Evolutionary conservation across 2,888 invertebrate genomes (phyloP).

Genomic region (Eurytoma californica): DNA sequence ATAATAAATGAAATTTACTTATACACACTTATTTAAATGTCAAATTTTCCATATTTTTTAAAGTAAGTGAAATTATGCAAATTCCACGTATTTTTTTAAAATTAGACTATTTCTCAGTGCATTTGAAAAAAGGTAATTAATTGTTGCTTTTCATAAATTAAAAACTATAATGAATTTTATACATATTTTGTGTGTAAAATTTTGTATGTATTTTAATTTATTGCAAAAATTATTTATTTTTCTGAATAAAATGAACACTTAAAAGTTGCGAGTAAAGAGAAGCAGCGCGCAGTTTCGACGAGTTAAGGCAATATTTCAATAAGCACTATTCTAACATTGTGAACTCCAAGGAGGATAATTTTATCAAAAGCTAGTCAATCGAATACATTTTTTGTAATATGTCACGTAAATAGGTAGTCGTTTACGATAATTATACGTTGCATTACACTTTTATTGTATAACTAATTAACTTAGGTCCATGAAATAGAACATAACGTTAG

Average conservation of each 20-base stretch:
- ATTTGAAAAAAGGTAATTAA: no score
- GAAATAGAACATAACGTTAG: slow-evolving; percentile 37
- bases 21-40: no score
- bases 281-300: slow-evolving; percentile 35
- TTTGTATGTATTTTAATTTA: no score
- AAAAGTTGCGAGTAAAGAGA: slow-evolving; percentile 8
- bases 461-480: slow-evolving; percentile 51
- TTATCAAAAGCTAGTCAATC: slow-evolving; percentile 58
- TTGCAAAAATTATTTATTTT: not conserved
- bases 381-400: slow-evolving; percentile 55
- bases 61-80: no score
- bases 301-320: slow-evolving; percentile 50
- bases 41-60: no score
- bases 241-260: no score
- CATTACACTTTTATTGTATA: slow-evolving; percentile 54
- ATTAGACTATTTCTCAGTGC: no score
- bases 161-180: no score
- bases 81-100: no score
- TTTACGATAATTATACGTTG: slow-evolving; percentile 51
- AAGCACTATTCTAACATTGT: slow-evolving; percentile 45
- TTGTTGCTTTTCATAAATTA: no score
- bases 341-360: slow-evolving; percentile 47
- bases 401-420: slow-evolving; percentile 55
- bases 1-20: no score
- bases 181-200: no score